phyloP scores from a whole-genome alignment of 2,888 invertebrate genomes.

The Drosophila meridionalis region DNA sequence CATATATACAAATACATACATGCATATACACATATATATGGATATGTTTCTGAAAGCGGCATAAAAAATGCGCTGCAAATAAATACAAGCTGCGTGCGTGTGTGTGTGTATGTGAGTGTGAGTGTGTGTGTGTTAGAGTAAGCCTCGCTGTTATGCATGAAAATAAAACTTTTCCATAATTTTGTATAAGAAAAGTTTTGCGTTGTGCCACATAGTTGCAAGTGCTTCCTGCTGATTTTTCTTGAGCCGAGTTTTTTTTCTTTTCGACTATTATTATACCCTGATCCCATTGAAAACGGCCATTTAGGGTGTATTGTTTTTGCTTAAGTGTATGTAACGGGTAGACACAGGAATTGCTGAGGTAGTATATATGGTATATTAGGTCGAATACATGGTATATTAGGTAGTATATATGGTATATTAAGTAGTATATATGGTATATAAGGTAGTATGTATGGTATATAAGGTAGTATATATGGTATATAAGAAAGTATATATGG shows the following conservation, averaged over 20 bases:
- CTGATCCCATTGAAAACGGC: neutral
- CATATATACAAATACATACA: conserved; percentile 18
- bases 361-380: neutral
- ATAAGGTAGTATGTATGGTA: too few relatives aligned
- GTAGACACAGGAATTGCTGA: neutral
- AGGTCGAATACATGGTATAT: too few relatives aligned
- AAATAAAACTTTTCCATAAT: conserved; percentile 79
- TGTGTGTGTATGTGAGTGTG: conserved; percentile 20
- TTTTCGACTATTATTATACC: conserved; percentile 11
- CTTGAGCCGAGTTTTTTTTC: conserved; percentile 46
- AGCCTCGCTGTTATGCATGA: conserved; percentile 68
- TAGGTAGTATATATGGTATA: too few relatives aligned
- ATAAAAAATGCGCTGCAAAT: conserved; percentile 57
- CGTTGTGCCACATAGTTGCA: conserved; percentile 77
- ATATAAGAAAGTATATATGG: too few relatives aligned
- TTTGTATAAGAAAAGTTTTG: conserved; percentile 79
- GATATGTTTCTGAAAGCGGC: conserved; percentile 40
- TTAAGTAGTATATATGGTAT: too few relatives aligned
- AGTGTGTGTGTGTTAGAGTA: conserved; percentile 34
- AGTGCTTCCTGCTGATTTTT: conserved; percentile 74
- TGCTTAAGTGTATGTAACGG: neutral
- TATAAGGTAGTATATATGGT: too few relatives aligned
- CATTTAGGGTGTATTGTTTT: neutral
- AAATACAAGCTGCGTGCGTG: conserved; percentile 50
- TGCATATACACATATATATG: neutral